Evolutionary conservation across 1,140 invertebrate genomes (phyloP).

Genomic region (Lepidurus couesii): DNA sequence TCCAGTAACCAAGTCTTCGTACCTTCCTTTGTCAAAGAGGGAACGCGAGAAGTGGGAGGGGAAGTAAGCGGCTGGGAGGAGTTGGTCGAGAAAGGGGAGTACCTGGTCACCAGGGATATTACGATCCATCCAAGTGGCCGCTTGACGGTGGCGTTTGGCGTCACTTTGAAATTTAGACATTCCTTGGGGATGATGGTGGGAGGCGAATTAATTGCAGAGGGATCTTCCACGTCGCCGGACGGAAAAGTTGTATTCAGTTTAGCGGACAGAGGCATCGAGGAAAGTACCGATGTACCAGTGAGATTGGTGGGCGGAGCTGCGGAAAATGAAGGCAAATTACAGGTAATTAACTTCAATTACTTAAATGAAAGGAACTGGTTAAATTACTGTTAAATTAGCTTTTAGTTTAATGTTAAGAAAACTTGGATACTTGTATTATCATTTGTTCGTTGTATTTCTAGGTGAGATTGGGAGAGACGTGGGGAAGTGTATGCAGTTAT

Average conservation of each 20-base stretch:
- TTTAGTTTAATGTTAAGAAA: too few relatives aligned
- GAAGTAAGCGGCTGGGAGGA: slow-evolving; percentile 81
- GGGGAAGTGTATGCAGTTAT: slow-evolving; percentile 97
- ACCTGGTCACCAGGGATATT: slow-evolving; percentile 79
- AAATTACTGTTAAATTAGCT: too few relatives aligned
- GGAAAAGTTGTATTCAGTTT: slow-evolving; percentile 52
- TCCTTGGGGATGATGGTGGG: slow-evolving; percentile 93
- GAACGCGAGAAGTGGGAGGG: slow-evolving; percentile 68
- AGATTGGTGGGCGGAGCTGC: slow-evolving; percentile 68
- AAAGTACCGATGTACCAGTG: slow-evolving; percentile 53
- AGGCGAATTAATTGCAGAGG: slow-evolving; percentile 72
- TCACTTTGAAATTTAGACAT: slow-evolving; percentile 73
- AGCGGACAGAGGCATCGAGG: slow-evolving; percentile 54
- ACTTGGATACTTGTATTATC: too few relatives aligned
- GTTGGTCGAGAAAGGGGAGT: slow-evolving; percentile 63
- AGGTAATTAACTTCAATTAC: slow-evolving; percentile 49
- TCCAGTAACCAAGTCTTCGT: slow-evolving; percentile 65
- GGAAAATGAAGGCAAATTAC: slow-evolving; percentile 68
- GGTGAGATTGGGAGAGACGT: slow-evolving; percentile 68
- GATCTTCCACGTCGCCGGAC: slow-evolving; percentile 46
- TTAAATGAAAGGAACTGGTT: too few relatives aligned
- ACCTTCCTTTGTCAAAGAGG: slow-evolving; percentile 62
- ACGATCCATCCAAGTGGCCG: slow-evolving; percentile 82
- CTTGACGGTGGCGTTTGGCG: slow-evolving; percentile 76
- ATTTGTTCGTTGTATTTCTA: slow-evolving; percentile 44